These are phyloP conservation scores for Trematomus bernacchii DNA, from an alignment of 2,797 vertebrate species.

Conservation along the genomic window DNA sequence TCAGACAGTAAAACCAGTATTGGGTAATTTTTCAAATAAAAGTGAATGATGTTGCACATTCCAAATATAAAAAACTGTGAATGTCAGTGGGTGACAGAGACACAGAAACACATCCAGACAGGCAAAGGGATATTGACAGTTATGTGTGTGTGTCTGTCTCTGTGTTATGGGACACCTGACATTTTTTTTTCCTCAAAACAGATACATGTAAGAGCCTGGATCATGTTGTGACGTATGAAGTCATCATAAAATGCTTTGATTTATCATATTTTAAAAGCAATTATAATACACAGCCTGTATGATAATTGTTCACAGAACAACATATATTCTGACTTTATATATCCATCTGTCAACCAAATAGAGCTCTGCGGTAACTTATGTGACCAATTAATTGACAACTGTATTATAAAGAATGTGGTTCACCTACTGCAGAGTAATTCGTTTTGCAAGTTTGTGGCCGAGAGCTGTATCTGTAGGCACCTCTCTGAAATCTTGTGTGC, in stretches of 20 bases:
- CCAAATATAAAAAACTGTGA: not conserved
- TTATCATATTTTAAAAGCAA: too few species aligned
- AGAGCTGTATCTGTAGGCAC: not conserved
- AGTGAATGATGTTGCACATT: not conserved
- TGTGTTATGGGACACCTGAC: not conserved
- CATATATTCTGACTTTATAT: not conserved
- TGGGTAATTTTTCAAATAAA: not conserved
- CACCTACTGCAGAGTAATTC: not conserved
- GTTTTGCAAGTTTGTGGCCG: not conserved
- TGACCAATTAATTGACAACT: too few species aligned
- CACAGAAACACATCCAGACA: too few species aligned
- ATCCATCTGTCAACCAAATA: not conserved
- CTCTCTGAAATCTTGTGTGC: not conserved
- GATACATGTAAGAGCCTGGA: conserved; percentile 33
- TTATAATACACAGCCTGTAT: not conserved
- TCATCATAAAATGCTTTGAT: not conserved
- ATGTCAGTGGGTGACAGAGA: too few species aligned
- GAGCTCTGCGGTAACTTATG: not conserved
- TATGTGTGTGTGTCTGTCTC: too few species aligned
- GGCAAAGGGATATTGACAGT: too few species aligned
- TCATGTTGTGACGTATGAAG: conserved; percentile 25
- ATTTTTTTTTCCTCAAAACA: conserved; percentile 34
- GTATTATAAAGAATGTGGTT: not conserved
- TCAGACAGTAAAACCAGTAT: too few species aligned
- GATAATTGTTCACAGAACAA: too few species aligned